Evolutionary conservation across 2,113 vertebrate genomes (phyloP), one percentile per base, ranked within the genome.

Genomic region (Gobio gobio): DNA sequence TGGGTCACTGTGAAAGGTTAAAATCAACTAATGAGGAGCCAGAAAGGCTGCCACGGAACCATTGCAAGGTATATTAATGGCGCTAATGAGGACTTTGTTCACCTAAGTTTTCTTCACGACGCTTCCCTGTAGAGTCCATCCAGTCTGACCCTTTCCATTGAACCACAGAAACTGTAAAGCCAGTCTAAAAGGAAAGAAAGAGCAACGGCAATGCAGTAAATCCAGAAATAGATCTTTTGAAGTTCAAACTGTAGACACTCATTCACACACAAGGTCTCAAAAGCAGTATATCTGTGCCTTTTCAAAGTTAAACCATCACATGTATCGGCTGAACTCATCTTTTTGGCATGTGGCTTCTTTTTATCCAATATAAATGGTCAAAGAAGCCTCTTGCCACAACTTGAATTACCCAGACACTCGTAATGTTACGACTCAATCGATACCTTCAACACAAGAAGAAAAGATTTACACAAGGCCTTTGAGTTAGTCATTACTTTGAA

Each of bases 11-110:
- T 10, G 7, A 78, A 89, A 74, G 85, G 78, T 89, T 86, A 74
- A 86, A 84, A 70, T 83, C 86, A 80, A 29, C 85, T 78, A 82
- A 58, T 49, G 43, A 58, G 43, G 36, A 75, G 70, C 33, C 18
- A 14, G 43, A 83, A 86, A 20, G 51, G 64, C 83, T 61, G 84
- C 78, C 78, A 54, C 43, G 47, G 59, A 78, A 78, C 36, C 84
- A 24, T 40, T 74, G 70, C 59, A 1, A 40, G 61, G 18, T 51
- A 54, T 26, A 72, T 83, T 82, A 82, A 82, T 56, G 80, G 26
- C 24, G n/a, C 68, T 85, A 88, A 88, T 86, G 77, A 86, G 86
- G 78, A 80, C 85, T 83, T 85, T 78, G 59, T 75, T 72, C 63
- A n/a, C 59, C 40, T 49, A 45, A 26, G 47, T 73, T 20, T 78